Evolutionary conservation across 2,113 vertebrate genomes (phyloP).

Genomic region (Axis porcinus): DNA sequence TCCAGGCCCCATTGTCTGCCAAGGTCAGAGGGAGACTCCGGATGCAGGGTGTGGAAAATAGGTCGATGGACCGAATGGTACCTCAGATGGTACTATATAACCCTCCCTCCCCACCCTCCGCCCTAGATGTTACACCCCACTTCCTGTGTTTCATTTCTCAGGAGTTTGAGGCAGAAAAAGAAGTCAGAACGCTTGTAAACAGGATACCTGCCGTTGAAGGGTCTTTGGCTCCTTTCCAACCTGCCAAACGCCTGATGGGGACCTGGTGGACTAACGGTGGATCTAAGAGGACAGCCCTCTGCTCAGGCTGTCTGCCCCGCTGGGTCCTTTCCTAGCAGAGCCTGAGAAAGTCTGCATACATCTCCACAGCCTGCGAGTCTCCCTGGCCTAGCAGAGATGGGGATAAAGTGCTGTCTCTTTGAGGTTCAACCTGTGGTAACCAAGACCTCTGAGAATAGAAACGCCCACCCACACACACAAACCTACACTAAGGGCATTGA

Average conservation of each 20-base stretch:
- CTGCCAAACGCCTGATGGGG: background rate
- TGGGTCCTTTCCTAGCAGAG: background rate
- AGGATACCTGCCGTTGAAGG: background rate
- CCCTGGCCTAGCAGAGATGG: too few relatives aligned
- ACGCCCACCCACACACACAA: too few relatives aligned
- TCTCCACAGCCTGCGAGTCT: background rate
- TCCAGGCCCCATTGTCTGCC: too few relatives aligned
- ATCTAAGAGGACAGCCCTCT: background rate
- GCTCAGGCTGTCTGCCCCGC: too few relatives aligned
- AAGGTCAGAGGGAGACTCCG: too few relatives aligned
- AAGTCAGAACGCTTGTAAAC: background rate
- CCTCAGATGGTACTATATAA: background rate
- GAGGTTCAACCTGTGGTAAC: too few relatives aligned
- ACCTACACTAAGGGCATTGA: too few relatives aligned
- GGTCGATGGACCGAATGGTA: background rate
- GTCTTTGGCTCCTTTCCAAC: background rate
- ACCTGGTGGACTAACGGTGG: background rate
- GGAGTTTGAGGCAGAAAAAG: background rate
- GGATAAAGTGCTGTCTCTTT: too few relatives aligned
- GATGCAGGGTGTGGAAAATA: background rate
- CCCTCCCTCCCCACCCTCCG: background rate
- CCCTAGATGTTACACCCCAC: background rate
- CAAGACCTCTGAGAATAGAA: too few relatives aligned
- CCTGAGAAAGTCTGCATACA: background rate
- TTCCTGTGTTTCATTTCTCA: background rate